Percentiles rank a stretch among this genome's conserved stretches.
phyloP scores from a whole-genome alignment of 2,113 vertebrate species.

The Leptobrachium ailaonicum region DNA sequence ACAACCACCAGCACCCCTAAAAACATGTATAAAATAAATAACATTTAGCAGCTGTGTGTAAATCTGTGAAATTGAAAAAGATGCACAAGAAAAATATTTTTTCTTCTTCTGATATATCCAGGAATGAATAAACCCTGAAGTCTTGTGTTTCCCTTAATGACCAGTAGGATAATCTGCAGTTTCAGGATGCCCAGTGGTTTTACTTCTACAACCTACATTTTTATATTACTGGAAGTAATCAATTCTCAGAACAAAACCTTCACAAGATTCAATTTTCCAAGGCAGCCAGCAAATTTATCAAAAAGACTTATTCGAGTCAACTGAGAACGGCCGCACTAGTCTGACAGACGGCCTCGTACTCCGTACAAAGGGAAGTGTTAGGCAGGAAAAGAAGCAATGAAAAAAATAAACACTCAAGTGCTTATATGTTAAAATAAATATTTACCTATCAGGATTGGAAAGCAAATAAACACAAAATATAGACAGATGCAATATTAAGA shows the following conservation, averaged over 20 bases:
- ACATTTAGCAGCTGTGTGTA: too few species aligned
- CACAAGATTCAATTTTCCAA: slow-evolving; percentile 31
- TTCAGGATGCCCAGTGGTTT: neutral
- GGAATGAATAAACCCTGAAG: neutral
- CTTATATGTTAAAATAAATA: too few species aligned
- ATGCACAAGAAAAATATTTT: too few species aligned
- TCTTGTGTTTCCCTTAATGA: neutral
- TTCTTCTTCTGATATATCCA: too few species aligned
- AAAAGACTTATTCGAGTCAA: slow-evolving; percentile 35
- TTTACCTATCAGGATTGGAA: too few species aligned
- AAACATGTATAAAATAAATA: too few species aligned
- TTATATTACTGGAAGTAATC: slow-evolving; percentile 40
- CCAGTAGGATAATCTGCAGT: neutral
- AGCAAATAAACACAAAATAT: too few species aligned
- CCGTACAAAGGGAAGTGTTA: slow-evolving; percentile 1
- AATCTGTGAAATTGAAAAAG: too few species aligned
- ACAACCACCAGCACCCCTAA: too few species aligned
- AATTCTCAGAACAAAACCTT: slow-evolving; percentile 31
- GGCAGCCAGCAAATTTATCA: slow-evolving; percentile 34
- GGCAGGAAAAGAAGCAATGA: neutral
- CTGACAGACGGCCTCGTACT: slow-evolving; percentile 16
- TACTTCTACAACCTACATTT: neutral
- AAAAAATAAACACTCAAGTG: too few species aligned
- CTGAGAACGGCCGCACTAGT: slow-evolving; percentile 18
- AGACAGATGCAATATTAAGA: too few species aligned